Percentiles rank a stretch among this genome's conserved stretches.
phyloP scores from a whole-genome alignment of 2,113 vertebrate genomes.

The Orcinus orca region DNA sequence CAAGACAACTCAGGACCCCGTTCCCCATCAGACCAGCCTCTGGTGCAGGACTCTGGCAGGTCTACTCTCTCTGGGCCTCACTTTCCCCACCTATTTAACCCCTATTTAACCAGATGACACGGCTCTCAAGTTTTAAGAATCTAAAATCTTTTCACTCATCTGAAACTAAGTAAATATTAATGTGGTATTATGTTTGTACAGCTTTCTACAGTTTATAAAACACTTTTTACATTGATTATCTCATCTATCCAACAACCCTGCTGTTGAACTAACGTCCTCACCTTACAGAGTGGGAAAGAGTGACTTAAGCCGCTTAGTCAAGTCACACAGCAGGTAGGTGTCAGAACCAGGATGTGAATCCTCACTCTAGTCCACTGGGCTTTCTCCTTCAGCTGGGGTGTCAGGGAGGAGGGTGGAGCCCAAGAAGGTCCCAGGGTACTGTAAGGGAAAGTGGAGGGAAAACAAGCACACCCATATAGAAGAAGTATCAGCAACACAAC shows the following conservation, averaged over 20 bases:
- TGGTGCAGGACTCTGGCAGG: rapidly evolving
- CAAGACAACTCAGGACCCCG: background rate
- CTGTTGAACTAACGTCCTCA: background rate
- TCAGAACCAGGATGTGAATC: background rate
- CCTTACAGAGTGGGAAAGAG: background rate
- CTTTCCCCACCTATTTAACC: background rate
- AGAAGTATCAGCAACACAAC: background rate
- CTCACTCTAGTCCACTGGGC: background rate
- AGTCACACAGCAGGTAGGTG: background rate
- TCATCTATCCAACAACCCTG: background rate
- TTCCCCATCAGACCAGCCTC: background rate
- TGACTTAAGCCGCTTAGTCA: background rate
- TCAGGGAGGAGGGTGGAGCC: background rate
- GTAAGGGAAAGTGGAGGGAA: background rate
- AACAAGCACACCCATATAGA: background rate
- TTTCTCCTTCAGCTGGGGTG: background rate
- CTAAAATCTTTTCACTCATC: background rate
- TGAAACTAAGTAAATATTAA: slow-evolving; percentile 31
- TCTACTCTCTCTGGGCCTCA: background rate
- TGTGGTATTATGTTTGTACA: background rate
- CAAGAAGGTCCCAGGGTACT: background rate
- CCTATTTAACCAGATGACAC: background rate
- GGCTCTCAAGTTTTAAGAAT: background rate
- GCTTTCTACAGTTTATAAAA: background rate
- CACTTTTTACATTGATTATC: background rate